Evolutionary conservation across 2,888 invertebrate species (phyloP), one percentile per base, ranked within the genome.

Genomic region (Phymatocera aterrima): DNA sequence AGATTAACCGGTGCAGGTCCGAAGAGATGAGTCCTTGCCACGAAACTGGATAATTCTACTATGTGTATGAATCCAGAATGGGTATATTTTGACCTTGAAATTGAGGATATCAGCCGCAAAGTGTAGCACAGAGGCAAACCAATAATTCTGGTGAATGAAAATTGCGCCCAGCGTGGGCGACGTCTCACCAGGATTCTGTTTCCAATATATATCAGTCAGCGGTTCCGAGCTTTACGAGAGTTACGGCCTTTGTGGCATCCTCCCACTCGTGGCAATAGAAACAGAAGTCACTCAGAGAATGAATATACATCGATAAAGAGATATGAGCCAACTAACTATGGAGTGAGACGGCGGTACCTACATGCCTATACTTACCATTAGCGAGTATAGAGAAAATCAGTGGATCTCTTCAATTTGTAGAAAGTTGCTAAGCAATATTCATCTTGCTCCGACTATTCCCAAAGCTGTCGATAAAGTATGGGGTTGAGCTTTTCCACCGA

Each of bases 131-230:
- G n/a, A n/a, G n/a, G n/a, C n/a, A 68, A 46, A 46, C 68, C 28
- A 46, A 68, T 68, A 68, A 43, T 28, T 46, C n/a, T n/a, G n/a
- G 15, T 28, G n/a, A 28, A 46, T 43, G 46, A 43, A 43, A 68
- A 68, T 28, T n/a, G 28, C 8, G 6, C 43, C n/a, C 15, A 24
- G 46, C 43, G 68, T 68, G 68, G 68, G 68, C 24, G 68, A 68
- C 6, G 68, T 68, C 46, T 40, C 40, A 43, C n/a, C 68, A 24
- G 24, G 15, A 68, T 43, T 40, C 21, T 28, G 24, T 46, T 21
- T 10, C 1, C 28, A 12, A 28, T 46, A 68, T 15, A n/a, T n/a
- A n/a, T n/a, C n/a, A n/a, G n/a, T n/a, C n/a, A n/a, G n/a, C n/a
- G n/a, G n/a, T n/a, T n/a, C n/a, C n/a, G 15, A 24, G 3, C 3